Evolutionary conservation across 2,797 vertebrate species (phyloP).

Genomic region (Danio choprae): DNA sequence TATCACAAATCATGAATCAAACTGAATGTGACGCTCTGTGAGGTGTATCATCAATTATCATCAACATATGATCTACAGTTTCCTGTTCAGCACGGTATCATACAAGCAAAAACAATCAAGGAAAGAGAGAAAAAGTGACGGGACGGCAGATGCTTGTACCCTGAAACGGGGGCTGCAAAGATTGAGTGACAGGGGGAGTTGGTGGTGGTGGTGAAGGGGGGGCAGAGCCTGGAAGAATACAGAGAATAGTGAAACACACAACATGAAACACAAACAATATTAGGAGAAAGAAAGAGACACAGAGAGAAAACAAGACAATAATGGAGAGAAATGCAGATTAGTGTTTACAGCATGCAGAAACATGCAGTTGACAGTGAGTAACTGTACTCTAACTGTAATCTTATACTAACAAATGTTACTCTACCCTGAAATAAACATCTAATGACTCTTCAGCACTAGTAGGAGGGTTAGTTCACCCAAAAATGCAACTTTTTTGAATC

Average conservation of each 20-base stretch:
- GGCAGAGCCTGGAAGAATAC: slow-evolving; percentile 84
- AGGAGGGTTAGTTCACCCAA: slow-evolving; percentile 20
- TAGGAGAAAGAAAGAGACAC: background rate
- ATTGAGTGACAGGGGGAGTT: slow-evolving; percentile 82
- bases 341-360: slow-evolving; percentile 49
- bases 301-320: slow-evolving; percentile 20
- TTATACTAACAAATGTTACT: background rate
- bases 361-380: slow-evolving; percentile 58
- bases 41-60: background rate
- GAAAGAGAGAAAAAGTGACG: background rate
- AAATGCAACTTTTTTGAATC: too few species aligned
- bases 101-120: background rate
- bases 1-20: background rate
- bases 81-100: background rate
- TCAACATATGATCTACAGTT: background rate
- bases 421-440: slow-evolving; percentile 7
- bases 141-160: slow-evolving; percentile 80
- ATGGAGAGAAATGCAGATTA: slow-evolving; percentile 22
- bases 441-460: slow-evolving; percentile 6
- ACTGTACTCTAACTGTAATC: background rate
- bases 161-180: slow-evolving; percentile 80
- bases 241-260: slow-evolving; percentile 75
- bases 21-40: background rate
- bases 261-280: slow-evolving; percentile 29
- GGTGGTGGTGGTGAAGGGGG: slow-evolving; percentile 81